A percentile compares a stretch with the other conserved stretches of the same genome.
These are phyloP conservation scores for Nephila pilipes DNA, from an alignment of 1,140 invertebrate genomes.

Conservation along the genomic window DNA sequence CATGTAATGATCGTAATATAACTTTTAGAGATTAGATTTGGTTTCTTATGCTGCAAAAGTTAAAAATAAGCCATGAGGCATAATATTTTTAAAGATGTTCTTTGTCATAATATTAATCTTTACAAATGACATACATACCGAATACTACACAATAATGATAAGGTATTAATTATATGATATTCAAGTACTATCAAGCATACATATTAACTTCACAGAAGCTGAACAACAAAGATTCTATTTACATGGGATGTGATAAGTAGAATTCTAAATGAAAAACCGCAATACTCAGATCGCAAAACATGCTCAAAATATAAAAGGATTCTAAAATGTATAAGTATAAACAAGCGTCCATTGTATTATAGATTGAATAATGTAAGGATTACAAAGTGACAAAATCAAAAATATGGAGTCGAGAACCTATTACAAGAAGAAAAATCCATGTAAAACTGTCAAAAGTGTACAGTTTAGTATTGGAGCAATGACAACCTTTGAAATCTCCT, in stretches of 20 bases:
- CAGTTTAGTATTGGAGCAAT: background rate
- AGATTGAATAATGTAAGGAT: background rate
- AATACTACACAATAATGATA: slow-evolving; percentile 16
- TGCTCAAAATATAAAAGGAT: too few relatives aligned
- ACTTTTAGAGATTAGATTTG: too few relatives aligned
- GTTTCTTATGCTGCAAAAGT: too few relatives aligned
- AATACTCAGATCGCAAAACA: background rate
- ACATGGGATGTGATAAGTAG: background rate
- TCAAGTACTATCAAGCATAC: background rate
- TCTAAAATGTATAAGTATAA: background rate
- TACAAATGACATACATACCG: slow-evolving; percentile 17
- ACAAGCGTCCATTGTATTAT: background rate
- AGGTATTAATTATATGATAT: background rate
- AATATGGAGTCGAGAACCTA: background rate
- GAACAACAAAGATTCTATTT: background rate
- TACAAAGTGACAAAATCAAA: background rate
- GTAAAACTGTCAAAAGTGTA: background rate
- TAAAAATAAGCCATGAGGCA: too few relatives aligned
- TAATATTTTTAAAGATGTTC: too few relatives aligned
- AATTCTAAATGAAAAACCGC: background rate
- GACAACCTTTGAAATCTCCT: slow-evolving; percentile 15
- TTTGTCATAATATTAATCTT: slow-evolving; percentile 35
- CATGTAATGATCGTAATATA: too few relatives aligned
- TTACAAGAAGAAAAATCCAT: background rate
- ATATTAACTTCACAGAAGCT: background rate